Conservation (phyloP, 2,113 vertebrate genomes). For the Sakesphorus luctuosus region DNA sequence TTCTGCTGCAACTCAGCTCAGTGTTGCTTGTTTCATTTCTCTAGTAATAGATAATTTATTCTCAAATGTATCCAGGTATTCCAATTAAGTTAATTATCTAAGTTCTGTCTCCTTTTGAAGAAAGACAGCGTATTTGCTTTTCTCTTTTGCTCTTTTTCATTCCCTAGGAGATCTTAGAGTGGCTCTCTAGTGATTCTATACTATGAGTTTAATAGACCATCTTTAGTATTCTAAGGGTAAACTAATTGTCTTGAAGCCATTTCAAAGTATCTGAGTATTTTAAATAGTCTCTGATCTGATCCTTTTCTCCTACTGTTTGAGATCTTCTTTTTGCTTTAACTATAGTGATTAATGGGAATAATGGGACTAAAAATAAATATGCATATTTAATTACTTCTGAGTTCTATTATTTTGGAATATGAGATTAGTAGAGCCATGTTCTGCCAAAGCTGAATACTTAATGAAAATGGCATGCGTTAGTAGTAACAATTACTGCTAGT, state of each 20-base stretch:
- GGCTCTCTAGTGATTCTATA: neutral
- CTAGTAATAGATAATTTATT: neutral
- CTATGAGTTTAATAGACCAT: neutral
- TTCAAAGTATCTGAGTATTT: neutral
- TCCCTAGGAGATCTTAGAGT: neutral
- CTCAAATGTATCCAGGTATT: neutral
- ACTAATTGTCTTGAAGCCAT: neutral
- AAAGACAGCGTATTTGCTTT: neutral
- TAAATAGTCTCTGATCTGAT: neutral
- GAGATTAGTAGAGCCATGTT: neutral
- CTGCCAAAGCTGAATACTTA: neutral
- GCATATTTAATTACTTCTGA: neutral
- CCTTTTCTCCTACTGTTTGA: neutral
- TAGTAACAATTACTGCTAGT: neutral
- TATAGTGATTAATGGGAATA: neutral
- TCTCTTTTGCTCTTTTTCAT: neutral
- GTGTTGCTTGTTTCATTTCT: neutral
- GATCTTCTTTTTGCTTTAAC: neutral
- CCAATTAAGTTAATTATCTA: neutral
- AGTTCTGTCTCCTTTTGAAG: neutral
- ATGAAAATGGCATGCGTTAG: neutral
- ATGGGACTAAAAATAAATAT: neutral
- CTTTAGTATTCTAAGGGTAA: slow-evolving; percentile 5
- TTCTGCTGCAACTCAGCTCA: neutral
- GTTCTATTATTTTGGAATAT: slow-evolving; percentile 10